Conservation (phyloP, 2,888 invertebrate genomes). For the Parnassius apollo region DNA sequence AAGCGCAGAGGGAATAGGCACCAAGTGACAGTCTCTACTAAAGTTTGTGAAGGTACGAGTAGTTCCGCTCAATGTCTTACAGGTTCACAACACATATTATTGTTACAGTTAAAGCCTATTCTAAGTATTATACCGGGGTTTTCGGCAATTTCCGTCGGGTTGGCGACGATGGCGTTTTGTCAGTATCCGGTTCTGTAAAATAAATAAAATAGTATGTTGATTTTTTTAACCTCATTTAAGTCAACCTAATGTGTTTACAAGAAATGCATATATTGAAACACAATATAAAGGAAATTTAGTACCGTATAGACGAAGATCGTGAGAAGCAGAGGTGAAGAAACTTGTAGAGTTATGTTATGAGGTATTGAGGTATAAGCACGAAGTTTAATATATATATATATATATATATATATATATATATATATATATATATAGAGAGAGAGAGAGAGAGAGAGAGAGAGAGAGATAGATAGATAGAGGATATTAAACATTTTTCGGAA, state of each 20-base stretch:
- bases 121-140: conserved; percentile 95
- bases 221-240: conserved; percentile 3
- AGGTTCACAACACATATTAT: conserved; percentile 80
- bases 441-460: no score
- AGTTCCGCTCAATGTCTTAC: conserved; percentile 64
- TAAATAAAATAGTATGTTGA: conserved; percentile 53
- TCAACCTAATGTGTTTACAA: not conserved
- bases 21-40: conserved; percentile 78
- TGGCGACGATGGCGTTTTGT: conserved; percentile 93
- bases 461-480: no score
- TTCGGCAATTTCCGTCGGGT: conserved; percentile 97
- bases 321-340: conserved; percentile 36
- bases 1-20: conserved; percentile 77
- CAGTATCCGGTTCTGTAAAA: conserved; percentile 89
- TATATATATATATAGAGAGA: no score
- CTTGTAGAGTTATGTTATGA: conserved; percentile 9
- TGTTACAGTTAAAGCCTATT: conserved; percentile 70
- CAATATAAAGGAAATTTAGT: conserved; percentile 31
- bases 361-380: not conserved
- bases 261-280: not conserved
- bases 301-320: conserved; percentile 42
- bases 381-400: no score
- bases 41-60: conserved; percentile 66
- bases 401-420: no score
- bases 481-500: no score